These are phyloP conservation scores for Siphamia tubifer DNA, from an alignment of 2,113 vertebrate species.

Conservation along the genomic window DNA sequence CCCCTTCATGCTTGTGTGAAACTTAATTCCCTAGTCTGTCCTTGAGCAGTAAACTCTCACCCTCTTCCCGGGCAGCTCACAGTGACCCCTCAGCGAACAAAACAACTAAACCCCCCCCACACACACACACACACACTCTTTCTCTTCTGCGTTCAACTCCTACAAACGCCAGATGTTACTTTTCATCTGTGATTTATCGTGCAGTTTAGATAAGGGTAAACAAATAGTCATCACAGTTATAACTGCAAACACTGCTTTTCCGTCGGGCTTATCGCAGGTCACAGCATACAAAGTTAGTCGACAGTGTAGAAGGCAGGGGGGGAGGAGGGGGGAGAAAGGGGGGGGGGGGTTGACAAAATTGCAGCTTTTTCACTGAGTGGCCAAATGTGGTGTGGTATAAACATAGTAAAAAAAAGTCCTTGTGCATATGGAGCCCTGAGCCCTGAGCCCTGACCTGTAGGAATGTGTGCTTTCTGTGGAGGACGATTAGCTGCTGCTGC, in stretches of 20 bases:
- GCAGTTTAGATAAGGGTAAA: constrained; percentile 71
- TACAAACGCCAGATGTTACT: constrained; percentile 70
- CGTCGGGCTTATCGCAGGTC: constrained; percentile 69
- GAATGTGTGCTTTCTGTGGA: constrained; percentile 67
- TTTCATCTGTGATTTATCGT: constrained; percentile 67
- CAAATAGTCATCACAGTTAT: constrained; percentile 77
- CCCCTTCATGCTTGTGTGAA: constrained; percentile 68
- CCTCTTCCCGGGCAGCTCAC: constrained; percentile 56
- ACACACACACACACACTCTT: constrained; percentile 3
- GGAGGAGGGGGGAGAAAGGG: background rate
- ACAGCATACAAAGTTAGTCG: constrained; percentile 62
- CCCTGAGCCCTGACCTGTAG: constrained; percentile 71
- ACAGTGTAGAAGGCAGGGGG: constrained; percentile 9
- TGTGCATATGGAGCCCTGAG: no score
- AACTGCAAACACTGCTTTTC: constrained; percentile 72
- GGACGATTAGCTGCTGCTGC: constrained; percentile 60
- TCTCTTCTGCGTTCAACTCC: constrained; percentile 35
- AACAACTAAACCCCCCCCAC: background rate
- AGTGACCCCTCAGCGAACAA: constrained; percentile 50
- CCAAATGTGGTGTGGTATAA: constrained; percentile 37
- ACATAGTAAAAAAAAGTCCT: constrained; percentile 30
- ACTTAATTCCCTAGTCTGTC: constrained; percentile 72
- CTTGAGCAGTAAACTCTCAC: constrained; percentile 73
- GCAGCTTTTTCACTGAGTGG: constrained; percentile 36
- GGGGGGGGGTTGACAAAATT: constrained; percentile 27